These are phyloP conservation scores for Sciurus niger DNA, from an alignment of 2,113 vertebrate species.

Conservation along the genomic window DNA sequence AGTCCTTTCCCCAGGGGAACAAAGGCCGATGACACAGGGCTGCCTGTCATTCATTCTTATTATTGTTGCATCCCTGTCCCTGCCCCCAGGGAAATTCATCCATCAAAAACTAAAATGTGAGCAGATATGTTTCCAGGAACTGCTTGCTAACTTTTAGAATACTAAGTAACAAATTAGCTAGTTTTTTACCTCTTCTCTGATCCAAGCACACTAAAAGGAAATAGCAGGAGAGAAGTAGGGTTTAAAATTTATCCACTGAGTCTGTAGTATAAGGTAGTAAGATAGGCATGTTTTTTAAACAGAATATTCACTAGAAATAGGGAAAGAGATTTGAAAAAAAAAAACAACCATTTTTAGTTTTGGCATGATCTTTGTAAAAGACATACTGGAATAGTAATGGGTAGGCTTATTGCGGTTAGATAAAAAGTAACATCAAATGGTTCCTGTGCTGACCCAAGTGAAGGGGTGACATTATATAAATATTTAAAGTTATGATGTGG, in stretches of 20 bases:
- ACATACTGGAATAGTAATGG: background rate
- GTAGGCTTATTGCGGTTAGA: background rate
- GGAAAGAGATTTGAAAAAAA: background rate
- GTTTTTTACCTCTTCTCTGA: background rate
- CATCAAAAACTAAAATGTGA: slow-evolving; percentile 23
- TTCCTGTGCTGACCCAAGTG: background rate
- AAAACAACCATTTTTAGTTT: background rate
- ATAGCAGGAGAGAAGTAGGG: background rate
- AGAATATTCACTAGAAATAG: background rate
- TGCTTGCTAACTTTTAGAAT: slow-evolving; percentile 58
- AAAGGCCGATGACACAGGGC: slow-evolving; percentile 3
- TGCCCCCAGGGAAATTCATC: slow-evolving; percentile 16
- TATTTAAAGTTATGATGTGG: background rate
- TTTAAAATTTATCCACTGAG: background rate
- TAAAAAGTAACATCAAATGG: background rate
- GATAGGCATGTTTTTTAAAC: background rate
- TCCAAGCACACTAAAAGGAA: background rate
- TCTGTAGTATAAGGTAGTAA: background rate
- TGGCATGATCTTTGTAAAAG: background rate
- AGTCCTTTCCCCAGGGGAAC: slow-evolving; percentile 53
- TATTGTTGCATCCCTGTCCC: background rate
- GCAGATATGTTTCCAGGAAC: slow-evolving; percentile 26
- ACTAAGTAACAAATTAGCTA: background rate
- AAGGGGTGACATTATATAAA: background rate
- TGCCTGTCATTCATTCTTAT: slow-evolving; percentile 56